Evolutionary conservation across 2,113 vertebrate genomes (phyloP).

Genomic region (Embiotoca jacksoni): DNA sequence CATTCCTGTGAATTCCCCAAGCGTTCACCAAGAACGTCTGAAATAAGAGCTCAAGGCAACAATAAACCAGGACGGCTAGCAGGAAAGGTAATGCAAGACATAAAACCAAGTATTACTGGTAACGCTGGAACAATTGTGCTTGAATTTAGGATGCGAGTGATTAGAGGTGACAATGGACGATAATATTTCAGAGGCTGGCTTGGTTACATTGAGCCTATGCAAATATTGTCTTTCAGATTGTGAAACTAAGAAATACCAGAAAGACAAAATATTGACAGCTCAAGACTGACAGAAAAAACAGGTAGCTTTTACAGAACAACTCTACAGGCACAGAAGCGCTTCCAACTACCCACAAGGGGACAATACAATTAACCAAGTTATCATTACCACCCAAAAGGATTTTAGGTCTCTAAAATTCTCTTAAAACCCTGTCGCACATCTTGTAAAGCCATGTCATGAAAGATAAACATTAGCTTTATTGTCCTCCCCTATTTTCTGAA

Average conservation of each 20-base stretch:
- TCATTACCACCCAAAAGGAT: too few relatives aligned
- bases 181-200: conserved; percentile 40
- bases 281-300: neutral
- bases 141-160: conserved; percentile 19
- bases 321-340: neutral
- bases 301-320: neutral
- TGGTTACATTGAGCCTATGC: neutral
- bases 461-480: neutral
- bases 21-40: neutral
- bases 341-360: neutral
- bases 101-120: neutral
- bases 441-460: neutral
- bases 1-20: conserved; percentile 50
- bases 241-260: conserved; percentile 24
- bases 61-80: neutral
- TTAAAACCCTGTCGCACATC: neutral
- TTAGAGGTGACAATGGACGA: conserved; percentile 34
- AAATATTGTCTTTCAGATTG: conserved; percentile 46
- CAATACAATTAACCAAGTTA: neutral
- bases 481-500: neutral
- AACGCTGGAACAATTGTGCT: neutral
- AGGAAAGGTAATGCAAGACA: conserved; percentile 1
- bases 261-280: conserved; percentile 22
- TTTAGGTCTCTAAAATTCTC: neutral
- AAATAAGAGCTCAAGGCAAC: neutral